Evolutionary conservation across 1,140 invertebrate species (phyloP).

Genomic region (Drosophila persimilis): DNA sequence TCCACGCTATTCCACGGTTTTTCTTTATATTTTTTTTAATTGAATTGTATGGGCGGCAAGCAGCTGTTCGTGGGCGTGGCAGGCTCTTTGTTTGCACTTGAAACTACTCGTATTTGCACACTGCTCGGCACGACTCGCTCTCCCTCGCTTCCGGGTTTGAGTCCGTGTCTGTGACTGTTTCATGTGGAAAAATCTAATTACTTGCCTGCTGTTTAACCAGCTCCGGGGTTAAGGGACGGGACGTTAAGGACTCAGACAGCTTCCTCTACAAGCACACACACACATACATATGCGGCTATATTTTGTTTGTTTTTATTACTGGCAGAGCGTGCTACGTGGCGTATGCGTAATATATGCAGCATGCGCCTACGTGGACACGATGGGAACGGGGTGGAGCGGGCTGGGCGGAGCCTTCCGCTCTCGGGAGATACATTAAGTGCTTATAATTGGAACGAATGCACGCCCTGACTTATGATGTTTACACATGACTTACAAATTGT

Average conservation of each 20-base stretch:
- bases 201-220: conserved; percentile 74
- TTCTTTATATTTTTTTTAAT: conserved; percentile 61
- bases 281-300: conserved; percentile 18
- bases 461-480: conserved; percentile 77
- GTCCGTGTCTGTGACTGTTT: conserved; percentile 24
- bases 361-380: conserved; percentile 37
- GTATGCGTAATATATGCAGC: conserved; percentile 70
- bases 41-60: conserved; percentile 67
- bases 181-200: conserved; percentile 80
- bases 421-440: conserved; percentile 71
- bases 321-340: conserved; percentile 41
- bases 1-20: conserved; percentile 16
- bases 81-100: conserved; percentile 69
- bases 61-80: conserved; percentile 30
- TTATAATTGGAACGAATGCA: conserved; percentile 80
- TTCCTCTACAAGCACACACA: conserved; percentile 14
- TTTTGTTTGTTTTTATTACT: conserved; percentile 61
- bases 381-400: not conserved
- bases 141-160: not conserved
- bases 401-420: not conserved
- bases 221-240: conserved; percentile 15
- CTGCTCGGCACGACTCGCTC: conserved; percentile 3
- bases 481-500: conserved; percentile 82
- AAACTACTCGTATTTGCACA: conserved; percentile 69
- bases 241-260: conserved; percentile 19